phyloP scores from a whole-genome alignment of 2,888 invertebrate genomes.

The Limnephilus lunatus region DNA sequence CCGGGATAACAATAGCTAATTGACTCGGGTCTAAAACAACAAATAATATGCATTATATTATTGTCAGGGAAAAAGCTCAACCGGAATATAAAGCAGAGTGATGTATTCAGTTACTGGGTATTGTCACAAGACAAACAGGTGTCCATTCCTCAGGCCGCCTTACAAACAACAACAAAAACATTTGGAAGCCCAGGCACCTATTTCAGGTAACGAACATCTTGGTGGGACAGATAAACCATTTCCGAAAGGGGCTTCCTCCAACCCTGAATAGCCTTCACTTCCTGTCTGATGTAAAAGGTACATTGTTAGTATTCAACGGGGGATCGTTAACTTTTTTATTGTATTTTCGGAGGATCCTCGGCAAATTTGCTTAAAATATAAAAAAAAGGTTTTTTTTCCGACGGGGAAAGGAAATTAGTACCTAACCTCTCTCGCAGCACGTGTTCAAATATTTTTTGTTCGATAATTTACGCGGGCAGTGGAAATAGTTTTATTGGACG shows the following conservation, averaged over 20 bases:
- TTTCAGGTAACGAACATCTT: neutral
- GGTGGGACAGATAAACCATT: conserved; percentile 47
- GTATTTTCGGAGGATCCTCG: conserved; percentile 31
- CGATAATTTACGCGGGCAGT: conserved; percentile 33
- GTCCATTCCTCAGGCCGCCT: conserved; percentile 50
- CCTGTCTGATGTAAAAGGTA: conserved; percentile 56
- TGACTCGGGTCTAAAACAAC: conserved; percentile 19
- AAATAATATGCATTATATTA: neutral
- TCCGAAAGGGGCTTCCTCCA: conserved; percentile 58
- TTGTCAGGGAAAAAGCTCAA: neutral
- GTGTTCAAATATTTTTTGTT: conserved; percentile 37
- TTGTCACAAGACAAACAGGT: conserved; percentile 55
- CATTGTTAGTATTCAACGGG: conserved; percentile 56
- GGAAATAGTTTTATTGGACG: neutral
- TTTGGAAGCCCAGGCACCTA: conserved; percentile 53
- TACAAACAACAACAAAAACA: conserved; percentile 59
- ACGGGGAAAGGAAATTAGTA: conserved; percentile 11
- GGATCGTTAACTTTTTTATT: conserved; percentile 52
- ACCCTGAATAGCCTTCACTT: conserved; percentile 58
- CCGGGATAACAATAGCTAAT: neutral
- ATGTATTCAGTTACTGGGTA: conserved; percentile 34
- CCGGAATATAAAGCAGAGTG: conserved; percentile 38
- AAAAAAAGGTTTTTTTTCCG: conserved; percentile 5
- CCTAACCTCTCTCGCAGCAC: neutral
- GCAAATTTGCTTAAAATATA: conserved; percentile 48